Evolutionary conservation across 2,113 vertebrate species (phyloP).

Genomic region (Onychostruthus taczanowskii): DNA sequence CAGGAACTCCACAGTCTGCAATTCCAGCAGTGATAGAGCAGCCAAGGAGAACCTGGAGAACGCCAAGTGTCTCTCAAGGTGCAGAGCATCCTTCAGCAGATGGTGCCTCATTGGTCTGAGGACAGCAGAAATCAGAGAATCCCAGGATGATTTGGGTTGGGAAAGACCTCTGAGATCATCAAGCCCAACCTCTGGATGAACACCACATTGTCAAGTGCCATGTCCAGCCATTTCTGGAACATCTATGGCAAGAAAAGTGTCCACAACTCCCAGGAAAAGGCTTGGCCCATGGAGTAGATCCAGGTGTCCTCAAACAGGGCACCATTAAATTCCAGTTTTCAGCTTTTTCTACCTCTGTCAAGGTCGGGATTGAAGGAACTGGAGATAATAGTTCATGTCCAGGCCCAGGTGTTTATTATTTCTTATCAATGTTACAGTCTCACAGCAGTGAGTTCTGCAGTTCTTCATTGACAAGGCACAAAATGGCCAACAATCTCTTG

Average conservation of each 20-base stretch:
- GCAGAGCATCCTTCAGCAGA: background rate
- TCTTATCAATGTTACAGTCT: background rate
- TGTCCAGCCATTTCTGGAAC: accelerated
- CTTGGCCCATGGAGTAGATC: accelerated
- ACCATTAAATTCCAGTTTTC: background rate
- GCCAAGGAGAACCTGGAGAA: background rate
- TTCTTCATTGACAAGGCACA: background rate
- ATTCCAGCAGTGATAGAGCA: background rate
- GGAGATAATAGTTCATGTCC: accelerated
- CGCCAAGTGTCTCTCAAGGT: accelerated
- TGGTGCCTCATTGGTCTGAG: accelerated
- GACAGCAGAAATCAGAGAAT: background rate
- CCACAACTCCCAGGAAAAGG: background rate
- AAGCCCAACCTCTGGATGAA: background rate
- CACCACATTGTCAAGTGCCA: background rate
- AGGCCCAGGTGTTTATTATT: too few relatives aligned
- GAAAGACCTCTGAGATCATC: background rate
- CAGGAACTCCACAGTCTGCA: accelerated
- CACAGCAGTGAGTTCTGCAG: background rate
- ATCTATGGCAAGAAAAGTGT: accelerated
- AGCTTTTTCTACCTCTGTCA: background rate
- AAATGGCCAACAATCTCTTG: background rate
- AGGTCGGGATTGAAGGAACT: background rate
- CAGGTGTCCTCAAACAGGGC: background rate
- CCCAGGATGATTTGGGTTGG: background rate